Conservation (phyloP, 1,140 invertebrate genomes). For the Pinna nobilis region DNA sequence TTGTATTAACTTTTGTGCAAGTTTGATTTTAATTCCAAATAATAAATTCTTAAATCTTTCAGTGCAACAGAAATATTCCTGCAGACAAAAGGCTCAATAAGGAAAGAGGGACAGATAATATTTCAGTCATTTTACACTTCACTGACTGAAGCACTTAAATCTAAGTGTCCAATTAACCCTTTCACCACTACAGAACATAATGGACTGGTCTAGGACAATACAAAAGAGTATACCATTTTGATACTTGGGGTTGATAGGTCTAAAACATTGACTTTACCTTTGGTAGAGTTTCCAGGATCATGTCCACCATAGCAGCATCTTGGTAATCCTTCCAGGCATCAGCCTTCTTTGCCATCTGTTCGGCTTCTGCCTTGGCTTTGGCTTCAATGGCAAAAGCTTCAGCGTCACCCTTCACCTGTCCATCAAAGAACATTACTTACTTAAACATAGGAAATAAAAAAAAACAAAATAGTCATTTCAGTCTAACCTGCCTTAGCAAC, state of each 20-base stretch:
- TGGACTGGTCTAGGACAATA: no score
- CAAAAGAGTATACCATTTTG: no score
- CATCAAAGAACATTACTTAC: background rate
- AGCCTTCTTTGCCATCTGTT: conserved; percentile 97
- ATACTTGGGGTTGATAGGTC: no score
- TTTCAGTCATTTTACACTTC: background rate
- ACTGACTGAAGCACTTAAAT: background rate
- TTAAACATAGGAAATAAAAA: background rate
- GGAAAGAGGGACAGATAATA: no score
- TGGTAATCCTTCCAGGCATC: conserved; percentile 97
- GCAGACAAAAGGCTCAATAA: no score
- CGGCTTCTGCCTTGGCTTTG: conserved; percentile 95
- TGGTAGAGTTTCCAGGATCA: conserved; percentile 96
- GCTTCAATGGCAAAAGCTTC: conserved; percentile 95
- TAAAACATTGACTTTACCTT: conserved; percentile 81
- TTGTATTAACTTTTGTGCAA: no score
- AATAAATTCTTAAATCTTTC: no score
- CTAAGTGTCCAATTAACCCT: background rate
- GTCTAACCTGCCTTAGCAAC: no score
- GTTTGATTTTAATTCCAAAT: no score
- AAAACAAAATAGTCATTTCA: background rate
- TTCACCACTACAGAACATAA: no score
- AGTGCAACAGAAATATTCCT: no score
- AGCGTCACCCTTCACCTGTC: conserved; percentile 84
- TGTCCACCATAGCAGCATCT: conserved; percentile 97